A percentile compares a stretch with the other conserved stretches of the same genome.
phyloP scores from a whole-genome alignment of 2,797 vertebrate genomes.

The Spinibarbus caldwelli region DNA sequence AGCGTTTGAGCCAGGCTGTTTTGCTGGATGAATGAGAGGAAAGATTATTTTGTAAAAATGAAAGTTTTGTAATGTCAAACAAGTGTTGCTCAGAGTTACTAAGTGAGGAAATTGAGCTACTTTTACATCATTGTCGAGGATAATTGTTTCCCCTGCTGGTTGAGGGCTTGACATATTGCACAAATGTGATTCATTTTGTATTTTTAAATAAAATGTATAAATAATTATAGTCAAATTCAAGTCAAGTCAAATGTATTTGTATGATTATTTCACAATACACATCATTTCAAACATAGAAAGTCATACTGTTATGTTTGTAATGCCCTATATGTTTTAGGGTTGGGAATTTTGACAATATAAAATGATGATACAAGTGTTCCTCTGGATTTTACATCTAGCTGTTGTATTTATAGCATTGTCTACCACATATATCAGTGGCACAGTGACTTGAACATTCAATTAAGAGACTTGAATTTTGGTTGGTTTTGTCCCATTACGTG shows the following conservation, averaged over 20 bases:
- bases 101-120: neutral
- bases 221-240: neutral
- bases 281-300: neutral
- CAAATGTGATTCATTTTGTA: neutral
- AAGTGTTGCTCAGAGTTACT: neutral
- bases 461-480: no score
- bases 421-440: neutral
- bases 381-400: neutral
- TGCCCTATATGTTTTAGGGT: neutral
- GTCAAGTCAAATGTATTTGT: neutral
- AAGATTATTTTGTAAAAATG: conserved; percentile 14
- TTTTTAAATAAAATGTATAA: neutral
- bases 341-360: neutral
- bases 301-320: no score
- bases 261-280: neutral
- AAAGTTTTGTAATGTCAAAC: conserved; percentile 20
- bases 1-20: conserved; percentile 21
- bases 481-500: no score
- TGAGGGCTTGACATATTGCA: neutral
- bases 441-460: no score
- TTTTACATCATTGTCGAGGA: neutral
- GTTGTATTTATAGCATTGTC: neutral
- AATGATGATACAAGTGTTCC: neutral
- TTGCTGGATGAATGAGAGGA: conserved; percentile 23
- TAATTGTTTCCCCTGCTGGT: neutral